Evolutionary conservation across 2,888 invertebrate genomes (phyloP), one percentile per base, ranked within the genome.

Genomic region (Lasioglossum malachurum): DNA sequence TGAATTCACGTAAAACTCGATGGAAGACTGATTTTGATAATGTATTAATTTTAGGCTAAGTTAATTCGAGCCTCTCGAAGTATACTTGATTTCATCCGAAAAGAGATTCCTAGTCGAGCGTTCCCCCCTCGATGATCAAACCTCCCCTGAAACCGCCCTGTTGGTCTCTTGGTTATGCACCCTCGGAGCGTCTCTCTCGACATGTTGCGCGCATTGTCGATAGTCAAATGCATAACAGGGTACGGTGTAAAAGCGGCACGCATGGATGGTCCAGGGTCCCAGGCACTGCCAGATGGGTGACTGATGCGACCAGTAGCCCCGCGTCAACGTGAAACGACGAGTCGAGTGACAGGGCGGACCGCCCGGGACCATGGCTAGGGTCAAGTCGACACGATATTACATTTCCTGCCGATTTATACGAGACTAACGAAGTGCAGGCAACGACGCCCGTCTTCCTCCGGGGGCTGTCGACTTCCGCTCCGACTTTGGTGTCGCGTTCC

Each of bases 261-360:
- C 93, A 93, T 93, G 94, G 94, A 93, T 93, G 93, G 93, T 93
- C 93, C 83, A 87, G 69, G 85, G 85, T 73, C 93, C 92, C 90
- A 92, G 91, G 92, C 93, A 80, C 91, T 93, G 95, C 94, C 95
- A 95, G 95, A 95, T 95, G 95, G 95, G 95, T 95, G 95, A 95
- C 95, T 94, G 95, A 95, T 95, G 95, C 93, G 95, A 93, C 93
- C 92, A 83, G 83, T 80, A 83, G 83, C 81, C 88, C 86, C 80
- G 87, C 82, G 87, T 90, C 88, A 85, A 87, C 87, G 88, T 87
- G 90, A 85, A 87, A 81, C 92, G 91, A 89, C 92, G 91, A 92
- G 89, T 90, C 90, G 89, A 90, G 87, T 89, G 92, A 92, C 93
- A 92, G 90, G 90, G 84, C 85, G 80, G 73, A 49, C 69, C 81